These are phyloP conservation scores for Cinclus mexicanus DNA, from an alignment of 2,113 vertebrate species.

Conservation along the genomic window DNA sequence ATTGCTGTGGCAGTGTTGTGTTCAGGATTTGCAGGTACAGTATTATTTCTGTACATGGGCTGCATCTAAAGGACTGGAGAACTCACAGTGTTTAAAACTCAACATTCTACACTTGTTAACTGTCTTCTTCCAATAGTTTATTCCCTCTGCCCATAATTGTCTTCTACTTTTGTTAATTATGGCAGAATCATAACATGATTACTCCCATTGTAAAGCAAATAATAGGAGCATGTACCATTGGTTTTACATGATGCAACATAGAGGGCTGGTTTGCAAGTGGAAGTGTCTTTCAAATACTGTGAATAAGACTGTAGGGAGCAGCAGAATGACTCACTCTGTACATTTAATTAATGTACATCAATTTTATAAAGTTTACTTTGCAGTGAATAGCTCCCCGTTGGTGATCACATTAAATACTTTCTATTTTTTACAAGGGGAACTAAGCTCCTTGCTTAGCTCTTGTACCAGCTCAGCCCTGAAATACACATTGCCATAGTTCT, in stretches of 20 bases:
- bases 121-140: not conserved
- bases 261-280: not conserved
- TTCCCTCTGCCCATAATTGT: not conserved
- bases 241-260: not conserved
- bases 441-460: not conserved
- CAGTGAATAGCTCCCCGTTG: not conserved
- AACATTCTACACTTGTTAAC: not conserved
- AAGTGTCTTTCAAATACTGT: not conserved
- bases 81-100: not conserved
- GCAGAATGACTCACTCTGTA: not conserved
- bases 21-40: slow-evolving; percentile 96
- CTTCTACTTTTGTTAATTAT: not conserved
- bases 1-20: slow-evolving; percentile 91
- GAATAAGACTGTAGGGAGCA: not conserved
- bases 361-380: not conserved
- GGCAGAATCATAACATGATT: not conserved
- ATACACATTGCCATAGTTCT: not conserved
- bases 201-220: not conserved
- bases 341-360: not conserved
- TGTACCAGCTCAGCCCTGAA: not conserved
- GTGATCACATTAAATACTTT: not conserved
- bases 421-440: not conserved
- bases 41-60: accelerated
- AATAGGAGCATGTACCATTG: not conserved
- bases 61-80: not conserved